Conservation (phyloP, 2,888 invertebrate species). For the Anoncus sp. region DNA sequence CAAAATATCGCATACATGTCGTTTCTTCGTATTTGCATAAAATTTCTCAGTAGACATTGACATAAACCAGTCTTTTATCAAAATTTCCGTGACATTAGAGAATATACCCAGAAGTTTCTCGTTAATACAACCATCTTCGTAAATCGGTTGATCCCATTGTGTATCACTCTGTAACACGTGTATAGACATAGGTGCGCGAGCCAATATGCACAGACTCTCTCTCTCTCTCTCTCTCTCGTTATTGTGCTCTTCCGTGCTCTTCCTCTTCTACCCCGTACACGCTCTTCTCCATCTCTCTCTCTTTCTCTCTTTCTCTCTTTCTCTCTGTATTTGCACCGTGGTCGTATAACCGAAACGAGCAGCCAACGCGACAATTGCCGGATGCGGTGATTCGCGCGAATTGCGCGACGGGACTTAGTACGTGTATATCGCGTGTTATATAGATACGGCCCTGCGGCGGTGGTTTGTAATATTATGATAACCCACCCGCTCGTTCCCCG, state of each 20-base stretch:
- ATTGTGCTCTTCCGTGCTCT: slow-evolving; percentile 29
- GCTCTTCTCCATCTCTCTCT: not conserved
- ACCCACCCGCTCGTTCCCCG: slow-evolving; percentile 76
- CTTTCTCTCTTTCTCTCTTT: slow-evolving; percentile 25
- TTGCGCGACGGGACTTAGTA: slow-evolving; percentile 77
- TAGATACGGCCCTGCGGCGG: slow-evolving; percentile 80
- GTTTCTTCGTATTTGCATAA: not conserved
- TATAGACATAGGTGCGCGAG: slow-evolving; percentile 57
- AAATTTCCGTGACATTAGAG: not conserved
- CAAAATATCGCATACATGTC: too few species aligned
- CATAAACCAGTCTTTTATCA: not conserved
- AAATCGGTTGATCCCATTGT: slow-evolving; percentile 24
- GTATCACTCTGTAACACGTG: slow-evolving; percentile 50
- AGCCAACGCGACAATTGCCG: slow-evolving; percentile 69
- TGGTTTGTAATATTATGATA: slow-evolving; percentile 83
- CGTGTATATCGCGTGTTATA: slow-evolving; percentile 74
- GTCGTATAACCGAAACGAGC: slow-evolving; percentile 65
- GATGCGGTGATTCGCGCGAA: slow-evolving; percentile 79
- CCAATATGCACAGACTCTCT: slow-evolving; percentile 43
- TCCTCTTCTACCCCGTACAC: not conserved
- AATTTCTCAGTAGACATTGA: not conserved
- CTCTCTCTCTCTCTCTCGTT: slow-evolving; percentile 47
- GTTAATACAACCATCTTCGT: not conserved
- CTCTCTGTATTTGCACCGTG: slow-evolving; percentile 59
- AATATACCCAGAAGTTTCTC: not conserved